These are phyloP conservation scores for Drosophila helvetica DNA, from an alignment of 2,888 invertebrate genomes.

Conservation along the genomic window DNA sequence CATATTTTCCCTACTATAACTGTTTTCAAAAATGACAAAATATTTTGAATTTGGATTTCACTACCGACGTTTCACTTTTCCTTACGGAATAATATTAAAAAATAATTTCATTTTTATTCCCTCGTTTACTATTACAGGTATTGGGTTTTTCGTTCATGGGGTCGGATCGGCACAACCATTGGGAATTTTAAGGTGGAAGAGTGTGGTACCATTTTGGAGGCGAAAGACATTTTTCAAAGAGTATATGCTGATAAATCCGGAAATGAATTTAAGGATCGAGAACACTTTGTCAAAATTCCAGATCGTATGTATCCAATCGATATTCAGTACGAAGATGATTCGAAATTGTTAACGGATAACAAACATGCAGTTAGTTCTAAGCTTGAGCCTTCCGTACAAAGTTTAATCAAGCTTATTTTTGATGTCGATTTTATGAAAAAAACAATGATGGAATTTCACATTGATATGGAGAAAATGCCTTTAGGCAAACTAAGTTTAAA, in stretches of 20 bases:
- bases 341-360: slow-evolving; percentile 75
- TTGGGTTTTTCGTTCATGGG: slow-evolving; percentile 97
- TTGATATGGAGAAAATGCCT: slow-evolving; percentile 99
- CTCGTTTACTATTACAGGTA: slow-evolving; percentile 84
- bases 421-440: slow-evolving; percentile 96
- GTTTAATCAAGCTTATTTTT: slow-evolving; percentile 93
- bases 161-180: slow-evolving; percentile 97
- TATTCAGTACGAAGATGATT: slow-evolving; percentile 91
- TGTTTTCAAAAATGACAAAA: too few relatives aligned
- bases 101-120: neutral
- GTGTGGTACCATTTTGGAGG: slow-evolving; percentile 85
- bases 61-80: neutral
- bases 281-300: slow-evolving; percentile 89
- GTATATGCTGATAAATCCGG: slow-evolving; percentile 92
- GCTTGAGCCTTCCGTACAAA: slow-evolving; percentile 90
- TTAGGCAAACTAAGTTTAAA: slow-evolving; percentile 96
- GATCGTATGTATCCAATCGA: slow-evolving; percentile 90
- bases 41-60: too few relatives aligned
- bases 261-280: slow-evolving; percentile 89
- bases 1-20: too few relatives aligned
- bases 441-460: slow-evolving; percentile 96
- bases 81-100: neutral
- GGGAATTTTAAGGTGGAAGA: slow-evolving; percentile 89
- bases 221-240: slow-evolving; percentile 87
- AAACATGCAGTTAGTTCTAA: slow-evolving; percentile 85